These are phyloP conservation scores for Drosophila funebris DNA, from an alignment of 1,140 invertebrate genomes.

Conservation along the genomic window DNA sequence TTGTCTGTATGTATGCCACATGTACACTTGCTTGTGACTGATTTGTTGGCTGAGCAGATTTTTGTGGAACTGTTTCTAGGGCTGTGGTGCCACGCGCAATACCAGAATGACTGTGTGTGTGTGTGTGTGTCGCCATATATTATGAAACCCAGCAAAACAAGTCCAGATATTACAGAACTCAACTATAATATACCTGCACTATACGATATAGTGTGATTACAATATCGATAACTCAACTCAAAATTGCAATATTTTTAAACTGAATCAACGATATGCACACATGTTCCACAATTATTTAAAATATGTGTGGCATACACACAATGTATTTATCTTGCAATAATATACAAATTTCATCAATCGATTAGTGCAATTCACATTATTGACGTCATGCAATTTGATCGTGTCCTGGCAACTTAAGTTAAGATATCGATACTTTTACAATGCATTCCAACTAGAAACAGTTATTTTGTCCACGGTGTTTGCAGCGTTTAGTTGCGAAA, in stretches of 20 bases:
- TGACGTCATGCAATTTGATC: slow-evolving; percentile 2
- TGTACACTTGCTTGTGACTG: slow-evolving; percentile 22
- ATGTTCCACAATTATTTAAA: too few species aligned
- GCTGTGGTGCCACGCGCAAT: slow-evolving; percentile 60
- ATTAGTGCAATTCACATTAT: too few species aligned
- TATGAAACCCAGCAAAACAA: slow-evolving; percentile 23
- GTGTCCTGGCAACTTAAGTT: background rate
- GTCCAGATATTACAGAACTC: background rate
- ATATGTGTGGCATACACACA: too few species aligned
- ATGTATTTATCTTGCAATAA: too few species aligned
- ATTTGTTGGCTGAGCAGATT: slow-evolving; percentile 62
- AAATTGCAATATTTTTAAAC: too few species aligned
- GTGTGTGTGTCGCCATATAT: slow-evolving; percentile 12
- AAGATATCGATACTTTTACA: background rate
- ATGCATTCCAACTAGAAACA: background rate
- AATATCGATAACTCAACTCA: too few species aligned
- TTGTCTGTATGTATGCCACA: slow-evolving; percentile 17
- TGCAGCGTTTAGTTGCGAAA: background rate
- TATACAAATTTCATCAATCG: too few species aligned
- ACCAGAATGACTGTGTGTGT: slow-evolving; percentile 7
- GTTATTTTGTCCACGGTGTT: background rate
- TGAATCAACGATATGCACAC: too few species aligned
- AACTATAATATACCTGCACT: slow-evolving; percentile 14
- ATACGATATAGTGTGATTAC: background rate
- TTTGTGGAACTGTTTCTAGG: slow-evolving; percentile 47